Evolutionary conservation across 2,888 invertebrate species (phyloP).

Genomic region (Altica lythri): DNA sequence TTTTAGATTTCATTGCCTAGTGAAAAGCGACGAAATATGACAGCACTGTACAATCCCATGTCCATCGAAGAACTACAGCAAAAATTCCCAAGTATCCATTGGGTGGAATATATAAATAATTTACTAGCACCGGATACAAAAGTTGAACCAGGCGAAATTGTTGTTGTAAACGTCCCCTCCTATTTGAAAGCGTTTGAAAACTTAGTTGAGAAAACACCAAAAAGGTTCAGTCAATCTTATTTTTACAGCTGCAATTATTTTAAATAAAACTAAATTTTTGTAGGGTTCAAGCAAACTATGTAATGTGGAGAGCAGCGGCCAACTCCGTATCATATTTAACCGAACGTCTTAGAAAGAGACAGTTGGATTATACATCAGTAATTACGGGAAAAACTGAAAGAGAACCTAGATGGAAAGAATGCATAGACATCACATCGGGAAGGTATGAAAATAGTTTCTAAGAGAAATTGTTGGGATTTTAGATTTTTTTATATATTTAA

Average conservation of each 20-base stretch:
- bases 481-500: background rate
- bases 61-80: constrained; percentile 76
- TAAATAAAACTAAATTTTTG: background rate
- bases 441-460: constrained; percentile 61
- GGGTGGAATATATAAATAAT: constrained; percentile 83
- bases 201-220: constrained; percentile 61
- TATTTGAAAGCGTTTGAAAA: constrained; percentile 76
- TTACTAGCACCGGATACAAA: constrained; percentile 70
- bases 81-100: constrained; percentile 77
- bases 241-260: no score
- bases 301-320: constrained; percentile 88
- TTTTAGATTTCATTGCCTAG: constrained; percentile 80
- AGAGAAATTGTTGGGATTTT: background rate
- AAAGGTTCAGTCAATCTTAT: no score
- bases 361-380: constrained; percentile 79
- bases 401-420: constrained; percentile 91
- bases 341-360: constrained; percentile 76
- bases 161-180: constrained; percentile 84
- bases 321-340: constrained; percentile 81
- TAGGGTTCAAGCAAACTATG: constrained; percentile 83
- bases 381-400: constrained; percentile 83
- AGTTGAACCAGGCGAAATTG: constrained; percentile 71
- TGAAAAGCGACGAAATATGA: constrained; percentile 89
- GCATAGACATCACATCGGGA: constrained; percentile 78
- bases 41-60: constrained; percentile 90